Base-by-base conservation (phyloP, 2,113 vertebrate species). In the Nerophis lumbriciformis region DNA sequence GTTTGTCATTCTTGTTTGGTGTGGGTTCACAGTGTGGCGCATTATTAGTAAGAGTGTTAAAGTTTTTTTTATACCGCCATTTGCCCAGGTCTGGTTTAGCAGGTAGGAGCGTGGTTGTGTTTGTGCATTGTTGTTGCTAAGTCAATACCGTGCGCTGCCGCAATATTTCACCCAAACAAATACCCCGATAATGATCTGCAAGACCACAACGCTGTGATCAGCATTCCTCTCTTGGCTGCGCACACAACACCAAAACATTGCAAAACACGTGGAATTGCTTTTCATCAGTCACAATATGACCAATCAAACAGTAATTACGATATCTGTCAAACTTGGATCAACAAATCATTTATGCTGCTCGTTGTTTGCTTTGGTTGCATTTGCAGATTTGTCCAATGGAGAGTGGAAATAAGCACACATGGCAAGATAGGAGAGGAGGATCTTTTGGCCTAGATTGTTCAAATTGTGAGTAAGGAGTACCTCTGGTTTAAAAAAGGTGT, bases 241-340 rank as follows among this genome's bases (percentile, higher is more conserved):
- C 28, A 28, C 53, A 66, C 39, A 21, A 68, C 58, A 66, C 48
- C 38, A 53, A 57, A 76, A 69, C 47, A 63, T 61, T 79, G 65
- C 52, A 59, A 66, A 74, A 62, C 60, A 62, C 1, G 0, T 6
- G 39, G 42, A 76, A 80, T 62, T 68, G 61, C 73, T 57, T 67
- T 83, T 71, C 79, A 81, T 84, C 81, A 77, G 69, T 83, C 84
- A 80, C 59, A 10, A 64, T 62, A 56, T 61, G 72, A 83, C 79
- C 65, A 81, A 83, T 86, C 84, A 85, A 83, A 81, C 71, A 70
- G 70, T 85, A 83, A 86, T 86, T 86, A 85, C 73, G 77, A 83
- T 79, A 83, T 78, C 66, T 81, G 76, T 37, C 80, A 77, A 74
- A 83, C 66, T 63, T 62, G 67, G 56, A 71, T 47, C 75, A 80